Evolutionary conservation across 2,113 vertebrate genomes (phyloP), one percentile per base, ranked within the genome.

Genomic region (Xenus cinereus): DNA sequence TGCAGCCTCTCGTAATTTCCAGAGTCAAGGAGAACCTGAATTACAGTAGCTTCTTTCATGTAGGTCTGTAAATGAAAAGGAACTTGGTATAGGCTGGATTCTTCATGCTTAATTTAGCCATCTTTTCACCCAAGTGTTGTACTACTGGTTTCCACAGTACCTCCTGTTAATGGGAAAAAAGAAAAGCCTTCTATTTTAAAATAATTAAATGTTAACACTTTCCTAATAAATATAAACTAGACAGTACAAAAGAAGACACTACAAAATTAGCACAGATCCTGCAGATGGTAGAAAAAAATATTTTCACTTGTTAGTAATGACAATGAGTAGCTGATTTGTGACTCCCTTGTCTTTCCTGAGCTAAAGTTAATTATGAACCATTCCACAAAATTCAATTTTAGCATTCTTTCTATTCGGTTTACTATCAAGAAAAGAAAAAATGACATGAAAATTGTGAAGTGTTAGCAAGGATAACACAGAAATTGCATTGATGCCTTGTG

Each of bases 301-400:
- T 94, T 95, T 96, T 93, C 63, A 35, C 89, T 98, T 63, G 37
- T 90, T 96, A 94, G 79, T 88, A 80, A 77, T 97, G 96, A 95
- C 94, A 97, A 75, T 48, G 72, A 93, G 69, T 89, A 93, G 95
- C 93, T 96, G 96, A 97, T 97, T 96, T 91, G 81, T 96, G 68
- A 79, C 87, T 97, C 85, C 68, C 82, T 94, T 89, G 84, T 74
- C 39, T 97, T 92, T 95, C 87, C 73, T 12, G 62, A 91, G 84
- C 90, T 96, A 92, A 20, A 96, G 84, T 96, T 97, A 97, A 97
- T 97, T 97, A 96, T 79, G 94, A 97, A 80, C 64, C 56, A 81
- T 98, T 95, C 90, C 71, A 93, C 50, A 86, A 97, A 97, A 97
- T 97, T 95, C 71, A 84, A 24, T 96, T 96, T 97, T 89, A 94